These are phyloP conservation scores for Alethe castanea DNA, from an alignment of 2,113 vertebrate species.

Conservation along the genomic window DNA sequence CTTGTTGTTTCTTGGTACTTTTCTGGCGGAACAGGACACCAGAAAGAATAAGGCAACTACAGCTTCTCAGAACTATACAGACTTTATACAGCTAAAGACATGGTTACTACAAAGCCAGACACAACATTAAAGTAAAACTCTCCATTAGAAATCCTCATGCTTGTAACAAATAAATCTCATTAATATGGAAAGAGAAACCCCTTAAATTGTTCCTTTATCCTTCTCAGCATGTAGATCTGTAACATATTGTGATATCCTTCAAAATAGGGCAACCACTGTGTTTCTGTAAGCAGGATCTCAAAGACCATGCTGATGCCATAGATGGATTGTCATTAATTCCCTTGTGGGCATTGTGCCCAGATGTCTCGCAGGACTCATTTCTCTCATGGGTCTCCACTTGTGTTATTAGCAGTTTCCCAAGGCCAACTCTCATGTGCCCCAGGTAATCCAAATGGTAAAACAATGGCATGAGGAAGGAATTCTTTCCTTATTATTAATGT, in stretches of 20 bases:
- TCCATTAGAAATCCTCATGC: background rate
- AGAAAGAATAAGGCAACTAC: background rate
- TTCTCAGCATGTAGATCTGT: background rate
- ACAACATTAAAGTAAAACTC: background rate
- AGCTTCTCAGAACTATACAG: background rate
- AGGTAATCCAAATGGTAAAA: background rate
- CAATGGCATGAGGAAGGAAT: background rate
- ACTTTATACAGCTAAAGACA: background rate
- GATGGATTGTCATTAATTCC: background rate
- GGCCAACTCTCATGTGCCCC: background rate
- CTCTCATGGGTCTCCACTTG: background rate
- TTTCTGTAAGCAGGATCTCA: background rate
- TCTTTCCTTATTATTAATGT: background rate
- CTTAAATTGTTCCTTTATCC: background rate
- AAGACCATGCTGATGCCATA: background rate
- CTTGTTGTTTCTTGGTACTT: background rate
- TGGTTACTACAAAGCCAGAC: background rate
- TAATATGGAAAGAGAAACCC: background rate
- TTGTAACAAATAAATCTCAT: background rate
- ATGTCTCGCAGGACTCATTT: background rate
- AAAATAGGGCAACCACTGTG: background rate
- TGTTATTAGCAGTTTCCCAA: background rate
- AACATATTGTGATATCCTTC: background rate
- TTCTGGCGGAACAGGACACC: background rate
- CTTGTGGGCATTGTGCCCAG: fast-evolving